A percentile compares a stretch with the other conserved stretches of the same genome.
Evolutionary conservation across 2,888 invertebrate species (phyloP).

Genomic region (Boloria selene): DNA sequence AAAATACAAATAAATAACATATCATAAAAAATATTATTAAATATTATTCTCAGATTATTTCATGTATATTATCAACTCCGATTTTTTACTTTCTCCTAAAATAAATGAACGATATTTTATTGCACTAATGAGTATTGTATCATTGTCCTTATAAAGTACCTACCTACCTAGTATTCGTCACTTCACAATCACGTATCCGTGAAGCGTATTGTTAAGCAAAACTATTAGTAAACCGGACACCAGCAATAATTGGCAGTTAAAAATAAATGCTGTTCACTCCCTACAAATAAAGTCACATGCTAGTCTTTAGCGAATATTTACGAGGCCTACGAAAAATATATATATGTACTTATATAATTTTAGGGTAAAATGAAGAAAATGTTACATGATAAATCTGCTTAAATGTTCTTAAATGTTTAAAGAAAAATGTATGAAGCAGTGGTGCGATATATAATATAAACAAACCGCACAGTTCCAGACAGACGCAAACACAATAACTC

Average conservation of each 20-base stretch:
- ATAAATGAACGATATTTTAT: too few relatives aligned
- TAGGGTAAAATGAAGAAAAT: background rate
- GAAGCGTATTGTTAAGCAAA: slow-evolving; percentile 5
- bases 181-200: background rate
- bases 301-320: background rate
- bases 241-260: slow-evolving; percentile 20
- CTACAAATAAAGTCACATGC: slow-evolving; percentile 23
- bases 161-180: too few relatives aligned
- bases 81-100: too few relatives aligned
- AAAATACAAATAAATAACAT: too few relatives aligned
- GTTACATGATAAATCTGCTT: background rate
- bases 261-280: slow-evolving; percentile 21
- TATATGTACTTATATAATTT: background rate
- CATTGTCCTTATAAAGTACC: background rate
- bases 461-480: background rate
- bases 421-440: background rate
- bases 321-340: background rate
- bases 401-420: background rate
- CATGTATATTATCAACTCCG: too few relatives aligned
- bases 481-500: slow-evolving; percentile 11
- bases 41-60: too few relatives aligned
- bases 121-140: too few relatives aligned
- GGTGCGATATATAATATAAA: slow-evolving; percentile 1
- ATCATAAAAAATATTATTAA: too few relatives aligned
- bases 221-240: slow-evolving; percentile 11